phyloP scores from a whole-genome alignment of 30 jellyfish, hydroid and myxozoan genomes.

The Cassiopea xamachana region DNA sequence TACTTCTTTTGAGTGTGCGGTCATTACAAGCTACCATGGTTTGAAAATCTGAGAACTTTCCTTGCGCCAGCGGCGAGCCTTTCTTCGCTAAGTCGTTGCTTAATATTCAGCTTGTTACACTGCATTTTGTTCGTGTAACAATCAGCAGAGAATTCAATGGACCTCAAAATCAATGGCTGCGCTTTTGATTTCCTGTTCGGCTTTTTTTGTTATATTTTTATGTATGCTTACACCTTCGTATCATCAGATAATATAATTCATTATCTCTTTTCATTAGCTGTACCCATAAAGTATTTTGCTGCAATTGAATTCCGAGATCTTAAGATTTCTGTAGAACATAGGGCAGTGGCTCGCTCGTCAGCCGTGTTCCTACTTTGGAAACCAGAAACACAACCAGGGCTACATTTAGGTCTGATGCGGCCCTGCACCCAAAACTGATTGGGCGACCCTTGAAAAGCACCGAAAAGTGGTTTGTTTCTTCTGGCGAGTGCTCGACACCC shows the following conservation, averaged over 20 bases:
- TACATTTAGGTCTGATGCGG: too few species aligned
- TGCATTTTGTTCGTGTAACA: slow-evolving; percentile 25
- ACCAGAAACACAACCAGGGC: too few species aligned
- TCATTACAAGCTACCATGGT: slow-evolving; percentile 44
- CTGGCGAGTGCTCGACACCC: too few species aligned
- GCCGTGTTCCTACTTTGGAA: too few species aligned
- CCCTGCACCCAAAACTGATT: too few species aligned
- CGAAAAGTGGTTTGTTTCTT: too few species aligned
- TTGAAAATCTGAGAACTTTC: slow-evolving; percentile 36
- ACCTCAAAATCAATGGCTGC: slow-evolving; percentile 4
- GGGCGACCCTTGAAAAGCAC: too few species aligned
- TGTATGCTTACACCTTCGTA: not conserved
- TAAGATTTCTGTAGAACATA: too few species aligned
- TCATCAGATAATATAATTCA: not conserved
- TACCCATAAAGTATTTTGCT: not conserved
- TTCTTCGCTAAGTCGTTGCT: slow-evolving; percentile 36
- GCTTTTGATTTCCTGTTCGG: slow-evolving; percentile 45
- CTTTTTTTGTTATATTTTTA: not conserved
- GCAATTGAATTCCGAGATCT: not conserved
- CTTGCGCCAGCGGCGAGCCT: slow-evolving; percentile 35
- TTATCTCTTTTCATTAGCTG: not conserved
- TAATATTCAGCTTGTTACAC: slow-evolving; percentile 57
- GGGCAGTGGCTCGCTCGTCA: too few species aligned
- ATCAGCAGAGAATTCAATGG: slow-evolving; percentile 19
- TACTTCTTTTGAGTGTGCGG: slow-evolving; percentile 40